Evolutionary conservation across 2,888 invertebrate species (phyloP).

Genomic region (Diaphora mendica): DNA sequence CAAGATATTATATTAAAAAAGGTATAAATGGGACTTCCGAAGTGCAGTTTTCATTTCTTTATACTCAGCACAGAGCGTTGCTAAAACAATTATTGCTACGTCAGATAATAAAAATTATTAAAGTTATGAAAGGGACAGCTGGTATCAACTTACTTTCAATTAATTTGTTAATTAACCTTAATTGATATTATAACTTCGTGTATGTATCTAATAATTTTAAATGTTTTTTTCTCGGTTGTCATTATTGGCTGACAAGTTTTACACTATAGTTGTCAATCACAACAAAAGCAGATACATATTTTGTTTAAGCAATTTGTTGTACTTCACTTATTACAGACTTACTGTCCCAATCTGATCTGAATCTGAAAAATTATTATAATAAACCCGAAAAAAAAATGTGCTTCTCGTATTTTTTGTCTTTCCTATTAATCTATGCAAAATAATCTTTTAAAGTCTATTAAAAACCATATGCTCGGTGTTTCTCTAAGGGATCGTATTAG

Average conservation of each 20-base stretch:
- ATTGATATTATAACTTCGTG: constrained; percentile 38
- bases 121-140: constrained; percentile 14
- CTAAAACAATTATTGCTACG: neutral
- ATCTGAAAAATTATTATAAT: neutral
- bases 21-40: neutral
- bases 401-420: neutral
- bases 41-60: neutral
- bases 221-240: no score
- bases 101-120: constrained; percentile 12
- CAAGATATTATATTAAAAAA: neutral
- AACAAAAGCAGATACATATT: neutral
- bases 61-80: neutral
- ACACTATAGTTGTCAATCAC: neutral
- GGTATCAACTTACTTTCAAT: constrained; percentile 37
- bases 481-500: no score
- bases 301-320: neutral
- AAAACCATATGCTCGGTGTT: neutral
- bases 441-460: neutral
- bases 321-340: no score
- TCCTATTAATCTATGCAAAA: neutral
- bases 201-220: neutral
- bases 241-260: neutral
- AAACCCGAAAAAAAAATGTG: neutral
- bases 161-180: constrained; percentile 42
- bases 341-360: neutral